phyloP scores from a whole-genome alignment of 2,888 invertebrate species.

The Cistogaster globosa region DNA sequence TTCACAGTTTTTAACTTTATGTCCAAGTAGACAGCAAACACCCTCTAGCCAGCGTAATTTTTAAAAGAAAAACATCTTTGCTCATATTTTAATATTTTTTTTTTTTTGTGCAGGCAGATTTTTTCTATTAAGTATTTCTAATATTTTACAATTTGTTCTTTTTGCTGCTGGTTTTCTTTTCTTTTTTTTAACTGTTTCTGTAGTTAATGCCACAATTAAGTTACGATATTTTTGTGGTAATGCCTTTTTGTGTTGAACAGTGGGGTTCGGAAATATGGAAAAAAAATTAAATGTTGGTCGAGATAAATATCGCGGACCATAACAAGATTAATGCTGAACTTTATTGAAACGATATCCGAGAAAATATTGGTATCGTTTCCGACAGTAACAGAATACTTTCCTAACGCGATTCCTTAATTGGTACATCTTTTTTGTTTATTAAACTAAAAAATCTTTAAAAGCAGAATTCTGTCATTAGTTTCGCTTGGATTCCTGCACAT shows the following conservation, averaged over 20 bases:
- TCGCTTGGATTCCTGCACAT: too few species aligned
- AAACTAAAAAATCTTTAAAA: too few species aligned
- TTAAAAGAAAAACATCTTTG: slow-evolving; percentile 30
- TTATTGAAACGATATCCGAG: too few species aligned
- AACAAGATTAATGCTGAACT: neutral
- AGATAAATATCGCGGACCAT: too few species aligned
- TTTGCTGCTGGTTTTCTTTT: slow-evolving; percentile 32
- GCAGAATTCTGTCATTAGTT: too few species aligned
- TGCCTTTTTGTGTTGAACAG: slow-evolving; percentile 51
- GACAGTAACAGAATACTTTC: too few species aligned
- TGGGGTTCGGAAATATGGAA: slow-evolving; percentile 17
- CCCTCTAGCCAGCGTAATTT: slow-evolving; percentile 49
- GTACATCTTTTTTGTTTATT: too few species aligned
- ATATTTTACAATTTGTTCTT: slow-evolving; percentile 59
- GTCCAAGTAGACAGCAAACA: slow-evolving; percentile 44
- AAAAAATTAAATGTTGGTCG: neutral
- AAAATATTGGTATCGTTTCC: too few species aligned
- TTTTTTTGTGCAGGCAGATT: slow-evolving; percentile 32
- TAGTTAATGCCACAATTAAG: slow-evolving; percentile 60
- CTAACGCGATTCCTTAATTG: too few species aligned
- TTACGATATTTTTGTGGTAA: slow-evolving; percentile 52
- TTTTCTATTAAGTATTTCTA: slow-evolving; percentile 59
- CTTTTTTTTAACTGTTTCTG: slow-evolving; percentile 15
- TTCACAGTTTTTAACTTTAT: slow-evolving; percentile 57
- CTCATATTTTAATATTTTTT: slow-evolving; percentile 34